Conservation (phyloP, 2,113 vertebrate genomes). For the Festucalex cinctus region DNA sequence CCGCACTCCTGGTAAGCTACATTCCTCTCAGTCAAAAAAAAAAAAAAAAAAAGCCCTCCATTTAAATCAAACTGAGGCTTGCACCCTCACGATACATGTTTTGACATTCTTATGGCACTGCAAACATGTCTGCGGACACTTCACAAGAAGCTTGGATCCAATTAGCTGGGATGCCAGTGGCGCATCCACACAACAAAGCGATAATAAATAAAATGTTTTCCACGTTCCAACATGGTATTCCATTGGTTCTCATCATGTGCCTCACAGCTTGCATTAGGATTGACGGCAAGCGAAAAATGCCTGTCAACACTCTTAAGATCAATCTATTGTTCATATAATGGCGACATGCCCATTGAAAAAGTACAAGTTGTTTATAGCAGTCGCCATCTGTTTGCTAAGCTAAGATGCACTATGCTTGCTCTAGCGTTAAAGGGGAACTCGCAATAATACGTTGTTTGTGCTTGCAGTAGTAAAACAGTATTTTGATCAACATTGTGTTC, state of each 20-base stretch:
- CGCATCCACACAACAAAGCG: constrained; percentile 6
- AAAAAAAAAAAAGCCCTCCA: constrained; percentile 19
- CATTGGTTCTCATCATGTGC: neutral
- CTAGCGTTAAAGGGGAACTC: neutral
- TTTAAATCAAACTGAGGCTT: constrained; percentile 42
- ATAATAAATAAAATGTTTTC: constrained; percentile 4
- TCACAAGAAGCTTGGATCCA: constrained; percentile 29
- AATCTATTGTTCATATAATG: neutral
- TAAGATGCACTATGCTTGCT: neutral
- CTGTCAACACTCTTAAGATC: too few species aligned
- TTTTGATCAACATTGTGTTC: too few species aligned
- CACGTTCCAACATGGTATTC: neutral
- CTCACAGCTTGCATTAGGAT: neutral
- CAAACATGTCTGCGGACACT: neutral
- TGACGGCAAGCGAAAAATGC: neutral
- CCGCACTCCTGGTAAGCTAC: constrained; percentile 38
- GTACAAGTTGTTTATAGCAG: neutral
- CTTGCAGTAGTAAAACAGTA: too few species aligned
- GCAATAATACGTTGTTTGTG: too few species aligned
- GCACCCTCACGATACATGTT: constrained; percentile 1
- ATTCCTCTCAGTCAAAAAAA: constrained; percentile 47
- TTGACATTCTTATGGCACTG: constrained; percentile 11
- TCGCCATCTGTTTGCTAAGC: neutral
- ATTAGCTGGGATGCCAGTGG: constrained; percentile 4
- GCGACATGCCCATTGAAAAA: neutral